phyloP scores from a whole-genome alignment of 2,888 invertebrate genomes.

The Steromphala cineraria region DNA sequence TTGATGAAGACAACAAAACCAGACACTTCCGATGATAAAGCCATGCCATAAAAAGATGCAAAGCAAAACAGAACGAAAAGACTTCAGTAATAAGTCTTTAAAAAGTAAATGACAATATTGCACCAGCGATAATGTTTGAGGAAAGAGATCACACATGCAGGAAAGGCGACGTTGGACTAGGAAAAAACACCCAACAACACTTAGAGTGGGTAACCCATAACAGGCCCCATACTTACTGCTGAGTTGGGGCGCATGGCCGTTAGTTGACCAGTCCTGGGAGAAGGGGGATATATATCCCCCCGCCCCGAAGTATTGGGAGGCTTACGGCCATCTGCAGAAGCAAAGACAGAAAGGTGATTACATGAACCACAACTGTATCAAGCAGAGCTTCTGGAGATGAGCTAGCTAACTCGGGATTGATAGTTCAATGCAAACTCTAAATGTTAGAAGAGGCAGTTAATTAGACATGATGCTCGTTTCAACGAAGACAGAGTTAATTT shows the following conservation, averaged over 20 bases:
- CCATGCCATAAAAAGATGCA: neutral
- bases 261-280: neutral
- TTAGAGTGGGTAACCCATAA: neutral
- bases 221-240: conserved; percentile 20
- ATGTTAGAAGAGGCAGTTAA: too few species aligned
- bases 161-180: neutral
- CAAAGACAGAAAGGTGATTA: conserved; percentile 15
- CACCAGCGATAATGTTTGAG: neutral
- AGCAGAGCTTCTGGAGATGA: neutral
- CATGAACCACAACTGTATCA: neutral
- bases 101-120: neutral
- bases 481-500: too few species aligned
- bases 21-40: neutral
- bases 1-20: neutral
- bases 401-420: neutral
- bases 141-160: neutral
- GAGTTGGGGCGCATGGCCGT: conserved; percentile 6
- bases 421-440: too few species aligned
- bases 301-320: neutral
- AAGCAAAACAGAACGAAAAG: neutral
- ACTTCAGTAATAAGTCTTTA: neutral
- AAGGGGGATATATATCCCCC: neutral
- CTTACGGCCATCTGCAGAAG: conserved; percentile 10
- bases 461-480: too few species aligned
- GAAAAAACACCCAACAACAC: neutral